Evolutionary conservation across 2,888 invertebrate genomes (phyloP).

Genomic region (Pterobdella sp.): DNA sequence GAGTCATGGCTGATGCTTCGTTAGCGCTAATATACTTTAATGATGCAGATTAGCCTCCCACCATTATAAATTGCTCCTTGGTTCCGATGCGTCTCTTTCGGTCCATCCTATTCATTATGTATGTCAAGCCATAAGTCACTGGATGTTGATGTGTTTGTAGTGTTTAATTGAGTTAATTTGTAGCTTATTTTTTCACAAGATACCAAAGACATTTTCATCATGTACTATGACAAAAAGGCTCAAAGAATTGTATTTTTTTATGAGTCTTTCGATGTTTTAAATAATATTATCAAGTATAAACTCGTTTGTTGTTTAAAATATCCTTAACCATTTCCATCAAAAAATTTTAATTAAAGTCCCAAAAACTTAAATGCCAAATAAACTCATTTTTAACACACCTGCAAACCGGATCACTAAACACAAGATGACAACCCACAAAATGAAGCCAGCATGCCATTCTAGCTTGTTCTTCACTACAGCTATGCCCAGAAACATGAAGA

Average conservation of each 20-base stretch:
- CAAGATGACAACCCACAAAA: slow-evolving; percentile 51
- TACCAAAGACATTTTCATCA: too few species aligned
- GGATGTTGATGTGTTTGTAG: slow-evolving; percentile 29
- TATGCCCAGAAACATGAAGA: slow-evolving; percentile 58
- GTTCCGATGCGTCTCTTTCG: slow-evolving; percentile 51
- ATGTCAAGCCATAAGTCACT: slow-evolving; percentile 54
- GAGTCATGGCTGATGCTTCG: too few species aligned
- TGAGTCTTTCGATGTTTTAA: too few species aligned
- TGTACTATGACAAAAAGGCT: too few species aligned
- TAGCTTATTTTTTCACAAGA: too few species aligned
- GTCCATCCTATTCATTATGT: slow-evolving; percentile 52
- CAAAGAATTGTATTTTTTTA: too few species aligned
- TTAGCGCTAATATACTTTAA: too few species aligned
- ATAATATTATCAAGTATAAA: too few species aligned
- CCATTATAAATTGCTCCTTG: slow-evolving; percentile 57
- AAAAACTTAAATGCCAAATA: not conserved
- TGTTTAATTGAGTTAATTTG: too few species aligned
- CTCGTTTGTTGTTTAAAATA: too few species aligned
- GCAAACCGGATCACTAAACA: slow-evolving; percentile 52
- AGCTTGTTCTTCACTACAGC: slow-evolving; percentile 53
- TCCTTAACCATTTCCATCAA: not conserved
- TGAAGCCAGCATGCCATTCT: slow-evolving; percentile 54
- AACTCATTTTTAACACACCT: slow-evolving; percentile 3
- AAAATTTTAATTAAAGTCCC: not conserved
- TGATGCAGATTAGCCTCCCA: too few species aligned